Evolutionary conservation across 37 sponge, comb jelly and placozoan genomes (phyloP).

Genomic region (Chondrilla cf. caribensis): DNA sequence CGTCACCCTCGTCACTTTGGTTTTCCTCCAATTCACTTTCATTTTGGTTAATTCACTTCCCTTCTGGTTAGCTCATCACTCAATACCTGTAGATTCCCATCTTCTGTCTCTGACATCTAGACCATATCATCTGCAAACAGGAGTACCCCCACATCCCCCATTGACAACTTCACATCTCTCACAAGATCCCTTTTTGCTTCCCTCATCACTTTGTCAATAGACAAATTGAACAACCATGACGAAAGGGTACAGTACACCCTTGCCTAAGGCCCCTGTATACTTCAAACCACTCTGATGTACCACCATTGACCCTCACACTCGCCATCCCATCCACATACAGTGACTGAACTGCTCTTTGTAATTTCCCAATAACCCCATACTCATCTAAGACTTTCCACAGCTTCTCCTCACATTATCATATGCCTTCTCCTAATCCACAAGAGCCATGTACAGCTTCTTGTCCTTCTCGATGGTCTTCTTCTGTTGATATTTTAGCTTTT

Average conservation of each 20-base stretch:
- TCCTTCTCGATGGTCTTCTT: no score
- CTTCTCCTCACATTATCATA: no score
- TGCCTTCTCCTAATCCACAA: no score
- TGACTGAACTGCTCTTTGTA: neutral
- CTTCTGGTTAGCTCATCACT: constrained; percentile 10
- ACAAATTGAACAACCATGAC: neutral
- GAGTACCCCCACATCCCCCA: neutral
- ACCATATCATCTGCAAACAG: neutral
- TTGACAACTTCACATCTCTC: neutral
- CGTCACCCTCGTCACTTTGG: neutral
- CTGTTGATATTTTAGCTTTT: no score
- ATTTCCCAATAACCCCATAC: neutral
- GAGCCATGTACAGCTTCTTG: no score
- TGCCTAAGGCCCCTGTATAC: neutral
- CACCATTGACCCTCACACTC: neutral
- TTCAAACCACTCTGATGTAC: neutral
- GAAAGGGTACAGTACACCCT: neutral
- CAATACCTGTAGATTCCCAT: constrained; percentile 6
- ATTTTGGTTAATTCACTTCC: no score
- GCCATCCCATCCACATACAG: neutral
- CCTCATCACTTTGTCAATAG: neutral
- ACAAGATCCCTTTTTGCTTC: neutral
- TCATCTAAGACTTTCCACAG: neutral
- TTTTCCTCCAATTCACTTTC: constrained; percentile 8
- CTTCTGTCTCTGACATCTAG: neutral